phyloP scores from a whole-genome alignment of 23 tunicate species.

The Halocynthia aurantium region DNA sequence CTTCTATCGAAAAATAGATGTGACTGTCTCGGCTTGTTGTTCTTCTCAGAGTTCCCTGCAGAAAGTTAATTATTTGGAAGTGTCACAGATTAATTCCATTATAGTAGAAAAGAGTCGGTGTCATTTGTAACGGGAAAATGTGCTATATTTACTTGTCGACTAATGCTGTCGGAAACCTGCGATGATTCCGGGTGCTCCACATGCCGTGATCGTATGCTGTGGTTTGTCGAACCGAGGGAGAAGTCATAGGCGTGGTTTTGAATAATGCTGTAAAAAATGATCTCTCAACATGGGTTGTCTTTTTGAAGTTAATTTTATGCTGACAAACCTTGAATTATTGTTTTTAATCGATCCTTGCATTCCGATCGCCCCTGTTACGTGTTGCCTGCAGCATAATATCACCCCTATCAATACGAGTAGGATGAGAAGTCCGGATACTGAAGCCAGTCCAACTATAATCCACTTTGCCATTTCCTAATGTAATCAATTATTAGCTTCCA shows the following conservation, averaged over 20 bases:
- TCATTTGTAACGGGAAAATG: background rate
- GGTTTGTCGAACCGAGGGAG: conserved; percentile 53
- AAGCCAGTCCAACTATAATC: conserved; percentile 53
- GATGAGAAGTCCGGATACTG: conserved; percentile 34
- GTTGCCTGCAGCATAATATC: conserved; percentile 44
- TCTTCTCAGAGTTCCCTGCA: conserved; percentile 34
- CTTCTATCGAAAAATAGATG: conserved; percentile 77
- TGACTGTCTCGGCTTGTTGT: conserved; percentile 59
- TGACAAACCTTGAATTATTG: conserved; percentile 35
- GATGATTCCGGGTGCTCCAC: conserved; percentile 42
- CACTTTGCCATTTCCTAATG: conserved; percentile 51
- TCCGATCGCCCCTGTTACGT: background rate
- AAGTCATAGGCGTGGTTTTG: conserved; percentile 69
- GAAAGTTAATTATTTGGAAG: background rate
- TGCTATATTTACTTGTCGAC: conserved; percentile 44
- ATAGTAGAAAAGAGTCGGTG: background rate
- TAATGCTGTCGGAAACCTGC: conserved; percentile 56
- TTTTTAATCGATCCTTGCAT: conserved; percentile 38
- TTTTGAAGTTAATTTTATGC: background rate
- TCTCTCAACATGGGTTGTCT: too few relatives aligned
- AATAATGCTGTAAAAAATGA: conserved; percentile 23
- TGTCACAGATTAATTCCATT: too few relatives aligned
- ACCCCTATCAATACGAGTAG: conserved; percentile 30
- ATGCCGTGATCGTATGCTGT: conserved; percentile 60
- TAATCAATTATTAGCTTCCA: background rate